Conservation (phyloP, 2,888 invertebrate genomes). For the Phytoseiulus persimilis region DNA sequence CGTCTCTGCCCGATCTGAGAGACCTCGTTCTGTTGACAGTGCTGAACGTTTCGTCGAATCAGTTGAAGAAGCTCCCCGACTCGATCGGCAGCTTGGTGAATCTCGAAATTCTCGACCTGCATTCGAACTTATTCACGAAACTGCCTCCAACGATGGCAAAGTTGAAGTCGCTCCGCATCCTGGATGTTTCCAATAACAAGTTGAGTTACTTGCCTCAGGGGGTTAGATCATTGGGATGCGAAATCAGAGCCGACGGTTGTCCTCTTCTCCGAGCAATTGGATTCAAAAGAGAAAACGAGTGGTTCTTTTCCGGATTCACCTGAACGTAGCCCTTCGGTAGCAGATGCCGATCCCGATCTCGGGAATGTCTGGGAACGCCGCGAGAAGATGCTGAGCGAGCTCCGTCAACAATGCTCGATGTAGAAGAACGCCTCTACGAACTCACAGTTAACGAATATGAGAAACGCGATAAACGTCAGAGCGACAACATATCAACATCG, state of each 20-base stretch:
- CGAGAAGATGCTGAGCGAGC: not conserved
- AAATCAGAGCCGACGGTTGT: conserved; percentile 17
- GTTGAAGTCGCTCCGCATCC: not conserved
- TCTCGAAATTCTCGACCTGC: conserved; percentile 13
- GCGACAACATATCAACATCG: conserved; percentile 28
- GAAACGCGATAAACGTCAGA: conserved; percentile 16
- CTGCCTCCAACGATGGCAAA: conserved; percentile 8
- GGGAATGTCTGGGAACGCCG: conserved; percentile 31
- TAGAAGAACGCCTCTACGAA: conserved; percentile 24
- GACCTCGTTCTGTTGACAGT: conserved; percentile 13
- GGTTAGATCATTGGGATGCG: not conserved
- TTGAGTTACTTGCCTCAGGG: conserved; percentile 9
- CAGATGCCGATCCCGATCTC: not conserved
- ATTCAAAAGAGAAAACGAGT: not conserved
- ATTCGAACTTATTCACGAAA: conserved; percentile 7
- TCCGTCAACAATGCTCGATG: conserved; percentile 21
- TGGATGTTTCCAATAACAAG: conserved; percentile 15
- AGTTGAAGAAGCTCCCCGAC: conserved; percentile 9
- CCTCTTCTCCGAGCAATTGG: conserved; percentile 13
- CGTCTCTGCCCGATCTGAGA: conserved; percentile 8
- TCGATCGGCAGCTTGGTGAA: conserved; percentile 11
- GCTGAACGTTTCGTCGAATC: conserved; percentile 24
- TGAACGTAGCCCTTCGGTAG: not conserved
- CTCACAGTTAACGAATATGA: conserved; percentile 25
- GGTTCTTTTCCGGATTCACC: not conserved